Conservation (phyloP, 2,888 invertebrate species). For the Polia nebulosa region DNA sequence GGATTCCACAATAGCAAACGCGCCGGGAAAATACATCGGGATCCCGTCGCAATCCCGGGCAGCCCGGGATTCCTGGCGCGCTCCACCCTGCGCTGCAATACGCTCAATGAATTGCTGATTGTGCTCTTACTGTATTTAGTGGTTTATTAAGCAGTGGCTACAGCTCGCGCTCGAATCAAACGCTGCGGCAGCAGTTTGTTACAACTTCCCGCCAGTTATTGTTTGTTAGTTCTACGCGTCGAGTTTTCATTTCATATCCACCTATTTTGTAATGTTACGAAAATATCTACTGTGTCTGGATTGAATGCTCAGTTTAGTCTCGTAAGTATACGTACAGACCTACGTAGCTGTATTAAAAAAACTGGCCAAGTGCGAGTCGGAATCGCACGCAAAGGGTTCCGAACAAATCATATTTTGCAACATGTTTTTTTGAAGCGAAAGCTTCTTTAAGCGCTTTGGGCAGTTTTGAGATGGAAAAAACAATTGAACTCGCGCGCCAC, state of each 20-base stretch:
- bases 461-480: no score
- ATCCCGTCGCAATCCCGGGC: conserved; percentile 66
- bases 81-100: conserved; percentile 64
- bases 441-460: no score
- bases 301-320: not conserved
- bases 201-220: conserved; percentile 2
- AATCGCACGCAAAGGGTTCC: no score
- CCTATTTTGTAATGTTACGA: not conserved
- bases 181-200: conserved; percentile 3
- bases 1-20: conserved; percentile 65
- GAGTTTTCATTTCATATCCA: not conserved
- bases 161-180: conserved; percentile 2
- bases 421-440: no score
- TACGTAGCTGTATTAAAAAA: not conserved
- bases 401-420: no score
- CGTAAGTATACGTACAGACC: not conserved
- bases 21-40: conserved; percentile 64
- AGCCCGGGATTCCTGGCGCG: conserved; percentile 67
- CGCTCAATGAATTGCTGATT: conserved; percentile 67
- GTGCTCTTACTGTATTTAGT: conserved; percentile 64
- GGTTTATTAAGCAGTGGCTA: conserved; percentile 61
- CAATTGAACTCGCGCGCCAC: no score
- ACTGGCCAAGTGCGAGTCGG: no score
- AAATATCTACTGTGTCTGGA: not conserved
- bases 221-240: not conserved